phyloP scores from a whole-genome alignment of 1,140 invertebrate species.

The Triops longicaudatus region DNA sequence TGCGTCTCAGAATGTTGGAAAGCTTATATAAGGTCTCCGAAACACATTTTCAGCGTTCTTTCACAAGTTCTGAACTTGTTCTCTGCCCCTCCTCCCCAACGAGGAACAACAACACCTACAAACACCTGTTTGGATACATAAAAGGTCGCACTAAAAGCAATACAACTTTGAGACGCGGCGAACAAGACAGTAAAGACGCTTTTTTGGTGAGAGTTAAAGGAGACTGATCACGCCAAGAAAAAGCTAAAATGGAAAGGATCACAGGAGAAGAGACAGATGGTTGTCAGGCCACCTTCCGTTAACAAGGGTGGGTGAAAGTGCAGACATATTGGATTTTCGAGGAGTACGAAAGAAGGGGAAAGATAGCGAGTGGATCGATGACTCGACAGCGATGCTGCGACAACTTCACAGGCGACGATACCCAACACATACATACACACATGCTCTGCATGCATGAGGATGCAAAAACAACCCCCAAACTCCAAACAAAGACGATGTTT shows the following conservation, averaged over 20 bases:
- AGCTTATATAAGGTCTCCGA: too few species aligned
- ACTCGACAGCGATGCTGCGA: slow-evolving; percentile 5
- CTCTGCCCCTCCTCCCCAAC: neutral
- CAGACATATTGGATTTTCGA: slow-evolving; percentile 8
- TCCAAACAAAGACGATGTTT: too few species aligned
- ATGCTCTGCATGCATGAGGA: neutral
- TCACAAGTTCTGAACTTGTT: too few species aligned
- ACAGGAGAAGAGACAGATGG: neutral
- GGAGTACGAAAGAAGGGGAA: neutral
- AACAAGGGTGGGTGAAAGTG: slow-evolving; percentile 1
- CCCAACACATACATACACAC: neutral
- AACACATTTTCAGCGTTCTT: too few species aligned
- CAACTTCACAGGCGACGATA: neutral
- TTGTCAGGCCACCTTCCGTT: neutral
- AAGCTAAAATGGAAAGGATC: neutral
- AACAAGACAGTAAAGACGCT: neutral
- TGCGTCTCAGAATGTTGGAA: too few species aligned
- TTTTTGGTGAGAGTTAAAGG: neutral
- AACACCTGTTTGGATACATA: slow-evolving; percentile 6
- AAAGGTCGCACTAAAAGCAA: neutral
- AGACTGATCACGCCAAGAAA: neutral
- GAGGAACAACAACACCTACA: neutral
- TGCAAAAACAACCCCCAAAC: too few species aligned
- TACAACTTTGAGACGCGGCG: neutral
- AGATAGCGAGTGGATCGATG: slow-evolving; percentile 6